Evolutionary conservation across 2,113 vertebrate genomes (phyloP), one percentile per base, ranked within the genome.

Genomic region (Talpa occidentalis): DNA sequence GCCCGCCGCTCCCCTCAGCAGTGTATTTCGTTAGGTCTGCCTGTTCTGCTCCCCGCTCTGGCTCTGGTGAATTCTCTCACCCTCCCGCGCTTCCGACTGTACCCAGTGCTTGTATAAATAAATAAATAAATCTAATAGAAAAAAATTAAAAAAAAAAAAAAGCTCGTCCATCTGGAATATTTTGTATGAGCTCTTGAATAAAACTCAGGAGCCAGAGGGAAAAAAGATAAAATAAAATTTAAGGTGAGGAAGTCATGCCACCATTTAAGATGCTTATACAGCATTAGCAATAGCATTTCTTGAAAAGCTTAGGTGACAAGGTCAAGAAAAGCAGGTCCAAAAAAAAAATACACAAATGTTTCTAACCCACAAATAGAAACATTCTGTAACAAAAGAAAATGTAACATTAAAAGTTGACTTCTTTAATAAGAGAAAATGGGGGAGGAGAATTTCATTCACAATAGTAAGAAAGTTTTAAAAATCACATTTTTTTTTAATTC

Each of bases 361-460:
- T 89, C 67, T 72, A 67, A 89, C 5, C 14, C 60, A 73, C 30
- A 92, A 80, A 85, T 86, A 11, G 54, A 76, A 79, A 91, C 74
- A 40, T 52, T 54, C 32, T 85, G 12, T 35, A 84, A 69, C 56
- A 37, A 88, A 78, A 84, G 15, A 66, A 42, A 60, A 14, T 14
- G 12, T 81, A 77, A 87, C 9, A 64, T 54, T 67, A 70, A 87
- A 91, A 83, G 28, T 32, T 73, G 5, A 73, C n/a, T 49, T 78
- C 76, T 92, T 93, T 72, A 69, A 67, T 30, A 37, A 60, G 30
- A 91, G 44, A 93, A 95, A 83, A 88, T 49, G n/a, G 32, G 11
- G 6, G 37, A 88, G 37, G 21, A 5, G 81, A 93, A 86, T 56
- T 91, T 16, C 16, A 85, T 42, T 56, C 52, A 66, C 19, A 72